phyloP scores from a whole-genome alignment of 2,797 vertebrate genomes.

The Pseudopleuronectes americanus region DNA sequence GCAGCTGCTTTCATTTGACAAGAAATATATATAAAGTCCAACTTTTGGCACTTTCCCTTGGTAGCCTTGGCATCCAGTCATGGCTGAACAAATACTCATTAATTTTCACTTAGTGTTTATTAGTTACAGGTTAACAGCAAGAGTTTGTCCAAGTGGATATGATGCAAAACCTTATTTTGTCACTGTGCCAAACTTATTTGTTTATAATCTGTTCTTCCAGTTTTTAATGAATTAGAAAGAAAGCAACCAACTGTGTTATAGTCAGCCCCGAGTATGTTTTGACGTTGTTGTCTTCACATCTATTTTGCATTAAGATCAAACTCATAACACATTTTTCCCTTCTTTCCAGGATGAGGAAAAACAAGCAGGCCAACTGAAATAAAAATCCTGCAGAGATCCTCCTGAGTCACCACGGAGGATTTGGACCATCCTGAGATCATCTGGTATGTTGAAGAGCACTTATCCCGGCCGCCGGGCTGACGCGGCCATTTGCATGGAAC shows the following conservation, averaged over 20 bases:
- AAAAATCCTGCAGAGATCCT: slow-evolving; percentile 30
- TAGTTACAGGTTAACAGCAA: slow-evolving; percentile 4
- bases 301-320: slow-evolving; percentile 1
- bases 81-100: slow-evolving; percentile 36
- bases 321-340: slow-evolving; percentile 25
- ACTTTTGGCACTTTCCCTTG: slow-evolving; percentile 26
- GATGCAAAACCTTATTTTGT: neutral
- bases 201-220: neutral
- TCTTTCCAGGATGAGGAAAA: slow-evolving; percentile 81
- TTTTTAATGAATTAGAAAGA: neutral
- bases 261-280: neutral
- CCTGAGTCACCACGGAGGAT: slow-evolving; percentile 51
- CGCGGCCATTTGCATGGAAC: slow-evolving; percentile 59
- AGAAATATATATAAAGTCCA: slow-evolving; percentile 7
- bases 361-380: slow-evolving; percentile 70
- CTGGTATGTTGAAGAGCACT: slow-evolving; percentile 84
- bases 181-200: neutral
- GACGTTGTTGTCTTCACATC: neutral
- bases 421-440: slow-evolving; percentile 62
- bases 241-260: neutral
- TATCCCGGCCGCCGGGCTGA: slow-evolving; percentile 69
- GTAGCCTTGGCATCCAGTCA: slow-evolving; percentile 20
- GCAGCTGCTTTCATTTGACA: slow-evolving; percentile 40
- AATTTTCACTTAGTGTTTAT: slow-evolving; percentile 44
- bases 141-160: slow-evolving; percentile 10